Base-by-base conservation (phyloP, 2,888 invertebrate genomes). In the Ecliptopera silaceata region DNA sequence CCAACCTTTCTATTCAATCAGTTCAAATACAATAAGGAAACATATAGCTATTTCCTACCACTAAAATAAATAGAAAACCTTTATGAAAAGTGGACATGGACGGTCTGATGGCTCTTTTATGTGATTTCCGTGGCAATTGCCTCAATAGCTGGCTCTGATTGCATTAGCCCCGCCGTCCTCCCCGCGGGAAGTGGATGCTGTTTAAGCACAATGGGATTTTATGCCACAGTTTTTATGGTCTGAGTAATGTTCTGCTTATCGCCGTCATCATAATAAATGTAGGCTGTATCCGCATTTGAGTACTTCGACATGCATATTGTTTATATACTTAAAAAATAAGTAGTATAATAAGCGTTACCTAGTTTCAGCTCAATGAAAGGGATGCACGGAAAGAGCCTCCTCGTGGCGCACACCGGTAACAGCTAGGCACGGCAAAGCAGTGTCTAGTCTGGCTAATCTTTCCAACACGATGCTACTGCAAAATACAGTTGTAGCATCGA, bases 111-210 rank as follows among this genome's bases (percentile, higher is more conserved):
- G 72, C 66, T 69, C 72, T 67, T 79, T 83, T 80, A 80, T 77
- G 71, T 72, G 75, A 80, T 81, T 81, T 77, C 69, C 74, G 70
- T 71, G 70, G 72, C 78, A 80, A 80, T 82, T 76, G 79, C 75
- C 68, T 74, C 76, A 77, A 81, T 75, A 73, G 75, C 71, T 67
- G 63, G 65, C 62, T 59, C 70, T 81, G 77, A 82, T 82, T 81
- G 75, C 72, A 74, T 82, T 82, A 82, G 75, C 71, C 68, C 68
- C n/a, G 26, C 6, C 26, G 26, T 12, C 69, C 70, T 68, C 72
- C 72, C 67, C 61, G 51, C 66, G 69, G 65, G 67, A 70, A 71
- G 65, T 66, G 69, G 67, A 69, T 68, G 65, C 65, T 70, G 68
- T 70, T 72, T 68, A 71, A 59, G 66, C 54, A 56, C 69, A 68